A percentile compares a stretch with the other conserved stretches of the same genome.
phyloP scores from a whole-genome alignment of 2,797 vertebrate species.

The Rhinoraja longicauda region DNA sequence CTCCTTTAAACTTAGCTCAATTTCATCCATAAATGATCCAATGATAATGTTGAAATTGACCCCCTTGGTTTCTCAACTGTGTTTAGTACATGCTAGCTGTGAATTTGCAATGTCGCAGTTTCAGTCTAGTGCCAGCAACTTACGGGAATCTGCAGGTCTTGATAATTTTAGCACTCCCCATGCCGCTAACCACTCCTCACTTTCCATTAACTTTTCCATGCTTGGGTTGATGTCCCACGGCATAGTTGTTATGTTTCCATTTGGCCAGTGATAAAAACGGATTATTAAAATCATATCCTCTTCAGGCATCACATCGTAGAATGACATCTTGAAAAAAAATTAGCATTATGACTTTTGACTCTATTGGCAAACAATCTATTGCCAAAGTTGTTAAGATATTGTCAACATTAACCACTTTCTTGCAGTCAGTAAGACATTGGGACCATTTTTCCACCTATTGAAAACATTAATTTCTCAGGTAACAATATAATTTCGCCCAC shows the following conservation, averaged over 20 bases:
- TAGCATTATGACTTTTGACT: background rate
- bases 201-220: conserved; percentile 42
- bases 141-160: conserved; percentile 25
- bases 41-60: background rate
- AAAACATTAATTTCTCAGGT: background rate
- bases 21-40: background rate
- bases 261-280: conserved; percentile 50
- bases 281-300: conserved; percentile 47
- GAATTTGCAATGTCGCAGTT: conserved; percentile 23
- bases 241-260: conserved; percentile 41
- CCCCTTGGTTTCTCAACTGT: too few species aligned
- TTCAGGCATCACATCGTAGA: conserved; percentile 41
- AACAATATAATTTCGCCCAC: background rate
- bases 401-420: background rate
- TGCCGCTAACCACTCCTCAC: conserved; percentile 45
- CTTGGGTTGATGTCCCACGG: conserved; percentile 44
- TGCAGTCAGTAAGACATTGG: background rate
- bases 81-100: too few species aligned
- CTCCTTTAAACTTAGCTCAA: too few species aligned
- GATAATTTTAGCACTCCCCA: conserved; percentile 46
- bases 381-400: background rate
- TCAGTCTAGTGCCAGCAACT: background rate
- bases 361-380: background rate
- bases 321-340: conserved; percentile 42
- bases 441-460: background rate